Evolutionary conservation across 2,888 invertebrate genomes (phyloP), one percentile per base, ranked within the genome.

Genomic region (Microctonus brassicae): DNA sequence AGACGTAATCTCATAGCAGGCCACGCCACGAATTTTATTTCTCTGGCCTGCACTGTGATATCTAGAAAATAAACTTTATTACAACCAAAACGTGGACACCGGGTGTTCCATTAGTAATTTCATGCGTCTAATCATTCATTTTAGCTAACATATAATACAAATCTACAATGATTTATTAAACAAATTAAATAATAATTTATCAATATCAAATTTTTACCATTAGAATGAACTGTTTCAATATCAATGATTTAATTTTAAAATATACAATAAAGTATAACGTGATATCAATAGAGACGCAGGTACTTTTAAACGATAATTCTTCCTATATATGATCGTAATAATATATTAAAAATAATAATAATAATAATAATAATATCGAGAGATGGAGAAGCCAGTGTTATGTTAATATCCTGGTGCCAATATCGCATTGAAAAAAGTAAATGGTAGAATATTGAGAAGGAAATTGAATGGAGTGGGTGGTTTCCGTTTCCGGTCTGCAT

Each of bases 61-160:
- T 69, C 72, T 66, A 55, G 70, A 70, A 69, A 76, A 73, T 75
- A 70, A 76, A 77, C 67, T 76, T 75, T 72, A 75, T 69, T 70
- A 69, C 69, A 26, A 63, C 42, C 63, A 63, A 63, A 63, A 34
- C 24, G 63, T 63, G 47, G 39, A 63, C 42, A 29, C 63, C 26
- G 29, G 47, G 22, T 42, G 47, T 63, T 47, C 63, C 47, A 63
- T 63, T 63, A 63, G 63, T 47, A 39, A 39, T 26, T 39, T 26
- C 22, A 57, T 26, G n/a, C 29, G 13, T 13, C 57, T 57, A 57
- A 57, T 57, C 26, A n/a, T 57, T 57, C n/a, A n/a, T 20, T 39
- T 6, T 1, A n/a, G n/a, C 39, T n/a, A n/a, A n/a, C n/a, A n/a
- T n/a, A 39, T 39, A 39, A 39, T 39, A 39, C n/a, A 13, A n/a